These are phyloP conservation scores for Calephelis perditalis DNA, from an alignment of 2,888 invertebrate genomes.

Conservation along the genomic window DNA sequence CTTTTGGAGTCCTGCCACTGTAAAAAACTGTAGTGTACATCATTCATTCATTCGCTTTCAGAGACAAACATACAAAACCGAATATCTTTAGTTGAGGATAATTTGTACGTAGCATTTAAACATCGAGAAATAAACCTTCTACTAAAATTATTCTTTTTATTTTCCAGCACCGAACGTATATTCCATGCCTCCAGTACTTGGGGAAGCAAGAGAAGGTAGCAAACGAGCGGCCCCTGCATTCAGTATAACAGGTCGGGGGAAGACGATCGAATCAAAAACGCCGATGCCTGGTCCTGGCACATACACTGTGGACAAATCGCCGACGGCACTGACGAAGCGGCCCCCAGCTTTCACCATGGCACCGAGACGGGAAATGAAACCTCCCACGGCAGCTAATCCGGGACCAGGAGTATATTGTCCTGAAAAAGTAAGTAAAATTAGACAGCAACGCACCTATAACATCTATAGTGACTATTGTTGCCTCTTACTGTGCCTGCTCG, in stretches of 20 bases:
- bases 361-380: slow-evolving; percentile 61
- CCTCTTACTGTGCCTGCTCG: too few relatives aligned
- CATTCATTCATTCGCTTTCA: too few relatives aligned
- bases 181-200: slow-evolving; percentile 89
- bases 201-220: slow-evolving; percentile 72
- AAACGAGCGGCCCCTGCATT: slow-evolving; percentile 89
- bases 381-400: slow-evolving; percentile 58
- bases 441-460: too few relatives aligned
- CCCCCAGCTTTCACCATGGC: slow-evolving; percentile 94
- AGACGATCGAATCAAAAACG: slow-evolving; percentile 61
- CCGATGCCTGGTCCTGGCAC: slow-evolving; percentile 91
- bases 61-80: too few relatives aligned
- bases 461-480: too few relatives aligned
- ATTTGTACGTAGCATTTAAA: too few relatives aligned
- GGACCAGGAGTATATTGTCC: slow-evolving; percentile 83
- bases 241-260: slow-evolving; percentile 91
- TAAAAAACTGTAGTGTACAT: too few relatives aligned
- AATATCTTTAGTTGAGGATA: too few relatives aligned
- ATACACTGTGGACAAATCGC: slow-evolving; percentile 79
- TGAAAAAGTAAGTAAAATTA: slow-evolving; percentile 69
- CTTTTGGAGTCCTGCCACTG: too few relatives aligned
- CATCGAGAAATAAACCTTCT: too few relatives aligned
- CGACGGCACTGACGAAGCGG: slow-evolving; percentile 55
- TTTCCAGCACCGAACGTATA: slow-evolving; percentile 91
- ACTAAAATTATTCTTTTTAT: background rate